These are phyloP conservation scores for Leptinotarsa rubiginosa DNA, from an alignment of 2,888 invertebrate species.

Conservation along the genomic window DNA sequence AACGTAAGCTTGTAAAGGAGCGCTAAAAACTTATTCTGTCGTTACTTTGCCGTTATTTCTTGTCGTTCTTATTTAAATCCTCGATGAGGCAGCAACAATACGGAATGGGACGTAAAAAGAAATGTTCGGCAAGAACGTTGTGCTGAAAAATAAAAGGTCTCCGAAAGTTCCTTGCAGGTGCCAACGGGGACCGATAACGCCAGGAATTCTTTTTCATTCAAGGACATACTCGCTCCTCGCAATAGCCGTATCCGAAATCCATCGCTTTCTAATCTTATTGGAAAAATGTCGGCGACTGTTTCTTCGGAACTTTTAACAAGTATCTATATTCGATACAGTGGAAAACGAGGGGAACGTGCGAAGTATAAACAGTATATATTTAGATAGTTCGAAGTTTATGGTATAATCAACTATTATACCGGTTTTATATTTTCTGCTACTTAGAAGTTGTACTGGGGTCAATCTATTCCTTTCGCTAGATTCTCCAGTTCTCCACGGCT, in stretches of 20 bases:
- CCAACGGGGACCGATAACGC: slow-evolving; percentile 24
- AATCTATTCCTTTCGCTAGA: too few relatives aligned
- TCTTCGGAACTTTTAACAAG: slow-evolving; percentile 7
- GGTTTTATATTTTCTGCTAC: too few relatives aligned
- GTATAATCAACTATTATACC: too few relatives aligned
- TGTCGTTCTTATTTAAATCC: slow-evolving; percentile 13
- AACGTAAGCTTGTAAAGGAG: slow-evolving; percentile 3
- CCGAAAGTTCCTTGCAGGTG: slow-evolving; percentile 25
- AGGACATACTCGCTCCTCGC: slow-evolving; percentile 3
- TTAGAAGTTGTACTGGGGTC: too few relatives aligned
- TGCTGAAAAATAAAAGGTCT: slow-evolving; percentile 21
- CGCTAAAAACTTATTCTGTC: slow-evolving; percentile 2
- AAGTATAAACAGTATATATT: not conserved
- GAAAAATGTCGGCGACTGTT: slow-evolving; percentile 12
- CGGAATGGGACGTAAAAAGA: slow-evolving; percentile 20
- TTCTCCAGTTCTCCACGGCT: too few relatives aligned
- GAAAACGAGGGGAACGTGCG: not conserved
- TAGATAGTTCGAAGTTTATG: not conserved
- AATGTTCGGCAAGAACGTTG: slow-evolving; percentile 18
- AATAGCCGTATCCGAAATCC: not conserved
- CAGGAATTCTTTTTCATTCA: slow-evolving; percentile 18
- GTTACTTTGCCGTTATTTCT: not conserved
- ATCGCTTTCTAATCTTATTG: slow-evolving; percentile 18
- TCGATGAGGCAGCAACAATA: slow-evolving; percentile 15
- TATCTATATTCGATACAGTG: not conserved